Conservation (phyloP, 2,797 vertebrate species). For the Typhlichthys eigenmanni region DNA sequence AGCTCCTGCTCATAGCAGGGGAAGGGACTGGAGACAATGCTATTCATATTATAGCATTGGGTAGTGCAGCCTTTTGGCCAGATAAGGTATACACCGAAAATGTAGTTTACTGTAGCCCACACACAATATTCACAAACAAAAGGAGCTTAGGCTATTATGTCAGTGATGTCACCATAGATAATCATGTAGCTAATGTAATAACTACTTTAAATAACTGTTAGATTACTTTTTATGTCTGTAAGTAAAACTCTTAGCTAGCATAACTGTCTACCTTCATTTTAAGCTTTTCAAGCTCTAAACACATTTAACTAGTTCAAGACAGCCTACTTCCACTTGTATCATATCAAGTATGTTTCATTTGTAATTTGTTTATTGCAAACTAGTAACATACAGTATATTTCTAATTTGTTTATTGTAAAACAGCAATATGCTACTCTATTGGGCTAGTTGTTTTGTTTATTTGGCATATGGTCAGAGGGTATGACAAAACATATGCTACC, state of each 20-base stretch:
- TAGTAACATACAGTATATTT: too few species aligned
- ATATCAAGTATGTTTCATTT: not conserved
- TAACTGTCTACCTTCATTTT: not conserved
- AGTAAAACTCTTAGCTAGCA: not conserved
- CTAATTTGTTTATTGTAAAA: not conserved
- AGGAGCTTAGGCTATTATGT: not conserved
- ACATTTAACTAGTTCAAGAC: not conserved
- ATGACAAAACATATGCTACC: constrained; percentile 26
- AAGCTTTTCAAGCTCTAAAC: not conserved
- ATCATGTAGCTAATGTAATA: not conserved
- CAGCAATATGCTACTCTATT: constrained; percentile 10
- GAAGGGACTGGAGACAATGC: constrained; percentile 14
- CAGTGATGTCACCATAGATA: not conserved
- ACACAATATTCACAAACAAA: not conserved
- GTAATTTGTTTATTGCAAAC: not conserved
- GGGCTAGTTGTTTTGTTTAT: constrained; percentile 9
- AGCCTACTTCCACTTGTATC: not conserved
- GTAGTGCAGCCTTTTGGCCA: constrained; percentile 20
- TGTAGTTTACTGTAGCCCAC: not conserved
- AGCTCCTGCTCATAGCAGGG: constrained; percentile 45
- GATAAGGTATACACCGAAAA: constrained; percentile 3
- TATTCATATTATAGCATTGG: constrained; percentile 35
- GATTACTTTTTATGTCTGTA: not conserved
- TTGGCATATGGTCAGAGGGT: constrained; percentile 22
- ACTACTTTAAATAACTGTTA: not conserved